Evolutionary conservation across 2,888 invertebrate genomes (phyloP).

Genomic region (Globia sparganii): DNA sequence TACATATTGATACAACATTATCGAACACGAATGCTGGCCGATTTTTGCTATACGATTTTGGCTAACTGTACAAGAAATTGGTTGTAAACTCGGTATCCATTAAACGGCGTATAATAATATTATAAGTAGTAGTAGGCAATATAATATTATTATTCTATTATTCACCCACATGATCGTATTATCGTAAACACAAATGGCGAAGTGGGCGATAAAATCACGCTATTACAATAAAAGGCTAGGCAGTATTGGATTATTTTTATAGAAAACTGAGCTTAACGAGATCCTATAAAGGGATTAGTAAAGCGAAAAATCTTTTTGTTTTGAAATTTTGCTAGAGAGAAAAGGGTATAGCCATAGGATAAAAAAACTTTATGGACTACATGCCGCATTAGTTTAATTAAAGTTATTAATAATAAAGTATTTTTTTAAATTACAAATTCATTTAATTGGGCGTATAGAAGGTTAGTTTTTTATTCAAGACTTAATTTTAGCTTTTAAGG

Average conservation of each 20-base stretch:
- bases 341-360: not conserved
- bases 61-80: not conserved
- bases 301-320: not conserved
- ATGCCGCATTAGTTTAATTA: not conserved
- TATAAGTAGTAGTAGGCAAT: constrained; percentile 15
- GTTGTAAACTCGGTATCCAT: not conserved
- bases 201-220: constrained; percentile 49
- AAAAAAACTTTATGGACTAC: not conserved
- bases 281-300: not conserved
- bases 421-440: too few relatives aligned
- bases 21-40: not conserved
- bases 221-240: constrained; percentile 45
- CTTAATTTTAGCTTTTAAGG: too few relatives aligned
- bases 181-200: constrained; percentile 57
- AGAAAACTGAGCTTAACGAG: constrained; percentile 27
- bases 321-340: not conserved
- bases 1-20: not conserved
- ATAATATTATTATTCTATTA: constrained; percentile 54
- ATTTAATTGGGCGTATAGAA: too few relatives aligned
- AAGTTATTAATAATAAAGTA: too few relatives aligned
- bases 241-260: constrained; percentile 27
- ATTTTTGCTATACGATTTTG: too few relatives aligned
- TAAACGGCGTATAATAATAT: constrained; percentile 1
- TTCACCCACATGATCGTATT: constrained; percentile 39
- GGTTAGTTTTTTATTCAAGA: too few relatives aligned